Base-by-base conservation (phyloP, 2,888 invertebrate genomes). In the Criorhina ranunculi region DNA sequence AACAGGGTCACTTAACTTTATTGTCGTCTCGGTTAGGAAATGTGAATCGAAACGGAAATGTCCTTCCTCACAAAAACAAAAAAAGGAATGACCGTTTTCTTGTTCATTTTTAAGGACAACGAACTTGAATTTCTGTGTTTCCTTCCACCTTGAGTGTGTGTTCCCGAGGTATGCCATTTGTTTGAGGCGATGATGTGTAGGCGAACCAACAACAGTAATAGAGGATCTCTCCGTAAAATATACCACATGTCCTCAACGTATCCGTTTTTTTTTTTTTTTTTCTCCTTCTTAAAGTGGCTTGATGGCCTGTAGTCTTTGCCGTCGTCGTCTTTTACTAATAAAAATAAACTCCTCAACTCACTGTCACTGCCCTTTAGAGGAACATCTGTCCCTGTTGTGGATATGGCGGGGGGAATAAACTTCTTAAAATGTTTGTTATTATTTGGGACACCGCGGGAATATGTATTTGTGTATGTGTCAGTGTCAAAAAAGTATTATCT, bases 191-290 rank as follows among this genome's bases (percentile, higher is more conserved):
- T 67, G 44, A 70, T 60, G 67, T 75, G 79, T 79, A 69, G 69
- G 79, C 62, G 79, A 79, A 49, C 1, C 37, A 51, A 51, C 9
- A 31, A 40, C n/a, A 12, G 24, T 12, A 15, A 55, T n/a, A 46
- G 53, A 80, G 66, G 60, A 75, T 55, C 51, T 24, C 6, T 55
- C 37, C 37, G 37, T 37, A 31, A 69, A 70, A 62, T 53, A 33
- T 60, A 73, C 85, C 85, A 85, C 70, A 85, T 85, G 85, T 85
- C 85, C 80, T 79, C 46, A 44, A 51, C 69, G 62, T 82, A 66
- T 60, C 55, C 62, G 44, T 73, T 75, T 31, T 42, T 80, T 42
- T 78, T 29, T 51, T 55, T 33, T 46, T 31, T 24, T 0, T 44
- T 67, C 35, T 60, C 55, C 37, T 46, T 31, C 42, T 42, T 57